Base-by-base conservation (phyloP, 1,140 invertebrate species). In the Neodiprion fabricii region DNA sequence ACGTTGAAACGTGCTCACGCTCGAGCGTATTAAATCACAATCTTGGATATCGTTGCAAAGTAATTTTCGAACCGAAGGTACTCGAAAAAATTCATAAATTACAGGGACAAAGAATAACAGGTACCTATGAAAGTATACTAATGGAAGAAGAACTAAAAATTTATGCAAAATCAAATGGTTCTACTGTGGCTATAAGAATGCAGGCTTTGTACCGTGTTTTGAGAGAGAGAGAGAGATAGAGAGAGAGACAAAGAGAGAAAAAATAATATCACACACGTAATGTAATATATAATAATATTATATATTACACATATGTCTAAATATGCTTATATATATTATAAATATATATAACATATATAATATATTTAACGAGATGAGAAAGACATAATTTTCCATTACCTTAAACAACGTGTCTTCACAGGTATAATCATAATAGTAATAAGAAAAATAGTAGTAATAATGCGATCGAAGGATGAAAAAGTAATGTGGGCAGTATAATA, bases 171-270 rank as follows among this genome's bases (percentile, higher is more conserved):
- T 23, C 14, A 65, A 47, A 65, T 47, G 65, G 72, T 48, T 53
- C 70, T 71, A 73, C 68, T 67, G 65, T 72, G 53, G 66, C 69
- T 66, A 74, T 71, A 72, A 75, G 74, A 67, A 77, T 68, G 53
- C 53, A 61, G 53, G 9, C 53, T 9, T 61, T 61, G 53, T 61
- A 9, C 53, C 53, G 53, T 61, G 53, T 61, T 5, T 61, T 40
- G 1, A 40, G 28, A 81, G 85, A 68, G 10, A 69, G 21, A 79
- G 72, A 74, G 67, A 66, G 53, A 72, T 1, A 76, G 65, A 71
- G 72, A 78, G 61, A 71, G 73, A 49, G 28, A 76, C 50, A 77
- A 71, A 76, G 70, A 76, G 73, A 73, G 47, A 48, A 76, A 75
- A 67, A 70, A 40, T 73, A 23, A 74, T 70, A 75, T 67, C 70